phyloP scores from a whole-genome alignment of 2,113 vertebrate species.

The Hippoglossus stenolepis region DNA sequence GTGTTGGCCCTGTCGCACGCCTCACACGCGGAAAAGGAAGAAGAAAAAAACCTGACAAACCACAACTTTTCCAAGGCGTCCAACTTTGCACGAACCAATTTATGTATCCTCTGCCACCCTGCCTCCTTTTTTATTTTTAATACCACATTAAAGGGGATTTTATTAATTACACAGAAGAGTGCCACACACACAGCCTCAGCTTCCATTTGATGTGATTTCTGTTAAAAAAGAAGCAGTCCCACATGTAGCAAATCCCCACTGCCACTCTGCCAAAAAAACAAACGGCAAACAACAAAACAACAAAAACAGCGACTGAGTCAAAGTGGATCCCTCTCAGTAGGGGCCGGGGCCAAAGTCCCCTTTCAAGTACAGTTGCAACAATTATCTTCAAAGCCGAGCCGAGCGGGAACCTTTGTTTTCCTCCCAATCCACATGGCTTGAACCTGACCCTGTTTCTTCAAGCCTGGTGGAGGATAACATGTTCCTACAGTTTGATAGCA shows the following conservation, averaged over 20 bases:
- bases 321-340: conserved; percentile 68
- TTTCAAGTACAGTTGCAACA: conserved; percentile 79
- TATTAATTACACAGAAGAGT: conserved; percentile 74
- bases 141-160: conserved; percentile 70
- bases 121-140: conserved; percentile 70
- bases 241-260: conserved; percentile 68
- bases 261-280: conserved; percentile 54
- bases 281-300: conserved; percentile 65
- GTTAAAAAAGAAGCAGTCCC: conserved; percentile 73
- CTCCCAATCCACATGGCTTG: conserved; percentile 75
- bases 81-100: conserved; percentile 45
- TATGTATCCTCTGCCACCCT: conserved; percentile 26
- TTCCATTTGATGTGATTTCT: conserved; percentile 75
- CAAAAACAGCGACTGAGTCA: conserved; percentile 61
- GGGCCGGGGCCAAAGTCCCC: conserved; percentile 66
- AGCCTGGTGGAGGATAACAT: conserved; percentile 81
- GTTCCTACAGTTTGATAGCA: conserved; percentile 83
- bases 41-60: neutral
- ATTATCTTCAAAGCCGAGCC: conserved; percentile 80
- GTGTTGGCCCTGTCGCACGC: conserved; percentile 21
- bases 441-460: conserved; percentile 83
- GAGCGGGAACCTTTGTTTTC: conserved; percentile 82
- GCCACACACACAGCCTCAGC: conserved; percentile 46
- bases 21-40: neutral
- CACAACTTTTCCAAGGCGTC: conserved; percentile 59